Evolutionary conservation across 2,113 vertebrate species (phyloP).

Genomic region (Pseudorasbora parva): DNA sequence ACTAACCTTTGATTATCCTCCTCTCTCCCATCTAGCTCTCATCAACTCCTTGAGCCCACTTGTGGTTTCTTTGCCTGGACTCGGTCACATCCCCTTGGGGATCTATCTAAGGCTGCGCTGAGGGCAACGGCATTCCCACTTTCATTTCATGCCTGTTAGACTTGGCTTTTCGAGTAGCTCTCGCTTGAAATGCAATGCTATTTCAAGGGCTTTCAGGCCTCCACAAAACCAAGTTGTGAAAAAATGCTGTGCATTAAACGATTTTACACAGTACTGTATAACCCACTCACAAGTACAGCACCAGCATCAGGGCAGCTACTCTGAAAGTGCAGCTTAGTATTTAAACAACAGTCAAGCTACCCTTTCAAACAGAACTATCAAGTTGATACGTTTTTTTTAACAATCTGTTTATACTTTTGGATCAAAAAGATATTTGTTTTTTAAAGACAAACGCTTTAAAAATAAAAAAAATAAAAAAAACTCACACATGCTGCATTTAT

Average conservation of each 20-base stretch:
- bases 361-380: not conserved
- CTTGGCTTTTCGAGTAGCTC: conserved; percentile 64
- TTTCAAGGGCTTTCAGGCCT: conserved; percentile 57
- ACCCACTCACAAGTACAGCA: conserved; percentile 62
- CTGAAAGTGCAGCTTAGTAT: not conserved
- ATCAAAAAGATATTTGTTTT: too few species aligned
- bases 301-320: not conserved
- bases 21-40: conserved; percentile 27
- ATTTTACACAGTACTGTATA: conserved; percentile 65
- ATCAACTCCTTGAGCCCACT: conserved; percentile 53
- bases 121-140: conserved; percentile 60
- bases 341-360: not conserved
- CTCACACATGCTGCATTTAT: too few species aligned
- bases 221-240: conserved; percentile 54
- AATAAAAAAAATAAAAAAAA: too few species aligned
- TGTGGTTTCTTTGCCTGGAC: conserved; percentile 54
- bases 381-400: too few species aligned
- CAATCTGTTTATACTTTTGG: too few species aligned
- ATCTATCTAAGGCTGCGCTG: conserved; percentile 65
- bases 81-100: conserved; percentile 65
- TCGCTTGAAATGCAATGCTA: conserved; percentile 57
- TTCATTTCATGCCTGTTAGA: conserved; percentile 76
- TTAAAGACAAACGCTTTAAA: too few species aligned
- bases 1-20: conserved; percentile 53
- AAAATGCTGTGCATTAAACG: conserved; percentile 47